phyloP scores from a whole-genome alignment of 2,888 invertebrate genomes.

The Troides helena region DNA sequence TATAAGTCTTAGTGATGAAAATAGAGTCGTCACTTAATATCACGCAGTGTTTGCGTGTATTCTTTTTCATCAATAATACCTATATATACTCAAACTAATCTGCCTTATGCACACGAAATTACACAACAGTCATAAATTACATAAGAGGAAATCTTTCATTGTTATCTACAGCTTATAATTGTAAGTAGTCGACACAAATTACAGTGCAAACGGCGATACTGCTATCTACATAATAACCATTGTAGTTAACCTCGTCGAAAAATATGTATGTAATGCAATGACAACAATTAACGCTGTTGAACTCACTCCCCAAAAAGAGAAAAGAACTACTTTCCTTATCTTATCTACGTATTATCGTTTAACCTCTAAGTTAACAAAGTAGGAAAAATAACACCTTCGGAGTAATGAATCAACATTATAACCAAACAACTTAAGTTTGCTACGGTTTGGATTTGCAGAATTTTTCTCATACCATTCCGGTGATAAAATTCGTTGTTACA shows the following conservation, averaged over 20 bases:
- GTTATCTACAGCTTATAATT: conserved; percentile 17
- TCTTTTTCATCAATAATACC: too few relatives aligned
- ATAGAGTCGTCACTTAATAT: too few relatives aligned
- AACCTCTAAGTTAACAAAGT: conserved; percentile 16
- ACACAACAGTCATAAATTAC: conserved; percentile 11
- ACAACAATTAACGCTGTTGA: conserved; percentile 18
- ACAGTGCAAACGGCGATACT: conserved; percentile 26
- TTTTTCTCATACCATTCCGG: conserved; percentile 14
- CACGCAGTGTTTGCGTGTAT: too few relatives aligned
- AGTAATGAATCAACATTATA: conserved; percentile 22
- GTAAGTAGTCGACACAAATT: conserved; percentile 27
- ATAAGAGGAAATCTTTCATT: conserved; percentile 7
- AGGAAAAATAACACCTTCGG: conserved; percentile 17
- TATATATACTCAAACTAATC: too few relatives aligned
- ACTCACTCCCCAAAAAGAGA: conserved; percentile 12
- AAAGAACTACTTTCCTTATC: conserved; percentile 25
- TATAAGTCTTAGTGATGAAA: too few relatives aligned
- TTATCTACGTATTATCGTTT: conserved; percentile 22
- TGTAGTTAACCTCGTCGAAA: conserved; percentile 27
- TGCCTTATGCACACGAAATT: conserved; percentile 4
- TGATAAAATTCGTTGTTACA: not conserved
- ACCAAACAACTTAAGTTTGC: conserved; percentile 22
- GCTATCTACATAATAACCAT: conserved; percentile 27
- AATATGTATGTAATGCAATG: conserved; percentile 24
- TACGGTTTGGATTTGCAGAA: conserved; percentile 12